Percentiles rank a stretch among this genome's conserved stretches.
Evolutionary conservation across 2,797 vertebrate species (phyloP).

Genomic region (Pagetopsis macropterus): DNA sequence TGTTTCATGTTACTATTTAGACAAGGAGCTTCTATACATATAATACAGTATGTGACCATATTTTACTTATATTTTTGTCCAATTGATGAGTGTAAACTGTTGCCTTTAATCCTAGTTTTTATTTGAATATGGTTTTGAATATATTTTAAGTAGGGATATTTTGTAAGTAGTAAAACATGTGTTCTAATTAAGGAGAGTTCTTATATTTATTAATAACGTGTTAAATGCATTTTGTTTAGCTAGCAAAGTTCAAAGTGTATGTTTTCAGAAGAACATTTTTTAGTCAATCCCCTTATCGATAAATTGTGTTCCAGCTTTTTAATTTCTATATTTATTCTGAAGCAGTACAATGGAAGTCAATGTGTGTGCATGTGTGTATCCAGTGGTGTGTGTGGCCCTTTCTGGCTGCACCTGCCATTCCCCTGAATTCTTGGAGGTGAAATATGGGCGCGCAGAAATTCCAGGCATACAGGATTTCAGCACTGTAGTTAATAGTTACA

Average conservation of each 20-base stretch:
- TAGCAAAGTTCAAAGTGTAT: neutral
- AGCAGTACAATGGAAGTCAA: conserved; percentile 3
- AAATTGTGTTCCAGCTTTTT: neutral
- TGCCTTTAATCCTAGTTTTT: no score
- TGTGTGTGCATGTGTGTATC: conserved; percentile 16
- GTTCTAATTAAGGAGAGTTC: no score
- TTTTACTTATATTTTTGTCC: no score
- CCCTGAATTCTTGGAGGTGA: conserved; percentile 76
- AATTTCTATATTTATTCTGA: neutral
- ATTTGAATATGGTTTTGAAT: no score
- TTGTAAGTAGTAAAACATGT: no score
- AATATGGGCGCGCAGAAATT: conserved; percentile 74
- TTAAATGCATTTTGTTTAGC: no score
- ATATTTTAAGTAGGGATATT: no score
- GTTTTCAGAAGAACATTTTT: neutral
- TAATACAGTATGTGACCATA: no score
- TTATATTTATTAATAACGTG: no score
- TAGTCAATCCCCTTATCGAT: neutral
- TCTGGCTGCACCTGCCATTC: conserved; percentile 87
- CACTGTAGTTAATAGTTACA: conserved; percentile 81
- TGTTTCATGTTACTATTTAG: neutral
- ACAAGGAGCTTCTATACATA: neutral
- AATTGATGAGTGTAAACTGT: no score
- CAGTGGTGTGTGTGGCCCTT: conserved; percentile 63
- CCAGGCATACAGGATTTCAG: conserved; percentile 77